These are phyloP conservation scores for Agrilus mali DNA, from an alignment of 2,888 invertebrate species.

Conservation along the genomic window DNA sequence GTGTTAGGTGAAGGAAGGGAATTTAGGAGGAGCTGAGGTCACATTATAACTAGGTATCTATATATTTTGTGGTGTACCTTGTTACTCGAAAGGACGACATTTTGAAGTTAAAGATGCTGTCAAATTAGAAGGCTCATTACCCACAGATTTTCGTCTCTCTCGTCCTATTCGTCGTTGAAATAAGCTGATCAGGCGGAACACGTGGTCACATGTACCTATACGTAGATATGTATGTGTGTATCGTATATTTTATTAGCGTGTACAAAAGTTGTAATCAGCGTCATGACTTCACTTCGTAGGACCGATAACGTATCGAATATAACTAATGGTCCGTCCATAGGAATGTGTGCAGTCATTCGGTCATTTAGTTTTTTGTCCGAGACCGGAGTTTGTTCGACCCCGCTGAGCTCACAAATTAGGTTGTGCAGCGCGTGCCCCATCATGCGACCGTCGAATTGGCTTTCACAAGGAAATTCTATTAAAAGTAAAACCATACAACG, in stretches of 20 bases:
- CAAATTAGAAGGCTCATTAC: background rate
- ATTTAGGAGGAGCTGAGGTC: too few species aligned
- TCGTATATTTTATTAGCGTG: constrained; percentile 10
- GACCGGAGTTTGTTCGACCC: constrained; percentile 45
- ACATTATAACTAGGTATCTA: too few species aligned
- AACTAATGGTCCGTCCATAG: constrained; percentile 33
- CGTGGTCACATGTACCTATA: too few species aligned
- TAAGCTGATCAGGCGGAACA: too few species aligned
- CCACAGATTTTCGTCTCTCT: background rate
- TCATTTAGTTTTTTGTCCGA: constrained; percentile 40
- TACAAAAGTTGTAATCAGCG: constrained; percentile 27
- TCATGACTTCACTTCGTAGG: constrained; percentile 32
- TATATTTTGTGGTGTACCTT: too few species aligned
- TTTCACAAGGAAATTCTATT: too few species aligned
- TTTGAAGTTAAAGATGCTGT: background rate
- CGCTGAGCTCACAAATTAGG: constrained; percentile 51
- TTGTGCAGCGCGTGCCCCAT: constrained; percentile 35
- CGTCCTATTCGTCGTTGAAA: too few species aligned
- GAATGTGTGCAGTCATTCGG: constrained; percentile 49
- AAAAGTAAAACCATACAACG: too few species aligned
- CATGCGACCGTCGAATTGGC: too few species aligned
- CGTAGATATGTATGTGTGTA: constrained; percentile 4
- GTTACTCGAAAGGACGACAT: too few species aligned
- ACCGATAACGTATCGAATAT: constrained; percentile 33
- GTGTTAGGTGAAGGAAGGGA: too few species aligned